Conservation (phyloP, 2,797 vertebrate species). For the Lateolabrax maculatus region DNA sequence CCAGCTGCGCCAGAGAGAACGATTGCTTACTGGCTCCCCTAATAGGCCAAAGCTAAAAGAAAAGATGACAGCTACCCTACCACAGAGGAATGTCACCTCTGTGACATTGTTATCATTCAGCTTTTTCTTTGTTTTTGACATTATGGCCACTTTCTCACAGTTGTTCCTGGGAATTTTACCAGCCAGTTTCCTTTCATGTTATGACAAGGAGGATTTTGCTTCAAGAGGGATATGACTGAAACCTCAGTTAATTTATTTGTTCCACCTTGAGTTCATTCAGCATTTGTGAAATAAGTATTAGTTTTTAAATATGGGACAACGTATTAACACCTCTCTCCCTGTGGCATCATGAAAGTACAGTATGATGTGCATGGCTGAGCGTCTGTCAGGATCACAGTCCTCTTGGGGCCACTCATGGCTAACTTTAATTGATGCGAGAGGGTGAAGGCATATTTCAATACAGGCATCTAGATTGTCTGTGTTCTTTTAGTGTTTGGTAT, state of each 20-base stretch:
- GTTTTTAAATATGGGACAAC: not conserved
- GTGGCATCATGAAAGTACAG: not conserved
- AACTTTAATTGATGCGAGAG: slow-evolving; percentile 35
- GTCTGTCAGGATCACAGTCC: slow-evolving; percentile 20
- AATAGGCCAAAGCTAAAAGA: slow-evolving; percentile 60
- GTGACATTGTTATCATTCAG: slow-evolving; percentile 50
- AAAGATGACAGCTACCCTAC: slow-evolving; percentile 49
- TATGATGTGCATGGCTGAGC: slow-evolving; percentile 9
- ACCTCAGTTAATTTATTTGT: not conserved
- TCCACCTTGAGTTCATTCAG: not conserved
- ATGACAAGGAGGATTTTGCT: not conserved
- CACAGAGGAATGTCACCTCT: slow-evolving; percentile 69
- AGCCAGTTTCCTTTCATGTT: not conserved
- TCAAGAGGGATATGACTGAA: slow-evolving; percentile 1
- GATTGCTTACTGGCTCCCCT: slow-evolving; percentile 39
- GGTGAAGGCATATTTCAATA: slow-evolving; percentile 9
- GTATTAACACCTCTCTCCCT: not conserved
- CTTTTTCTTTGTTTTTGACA: slow-evolving; percentile 28
- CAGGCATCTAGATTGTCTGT: slow-evolving; percentile 24
- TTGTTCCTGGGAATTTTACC: slow-evolving; percentile 11
- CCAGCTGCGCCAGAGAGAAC: slow-evolving; percentile 64
- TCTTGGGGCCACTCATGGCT: not conserved
- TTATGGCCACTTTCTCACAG: slow-evolving; percentile 12
- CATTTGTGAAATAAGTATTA: not conserved
- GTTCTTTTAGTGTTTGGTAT: slow-evolving; percentile 50